phyloP scores from a whole-genome alignment of 2,888 invertebrate species.

The Pteria penguin region DNA sequence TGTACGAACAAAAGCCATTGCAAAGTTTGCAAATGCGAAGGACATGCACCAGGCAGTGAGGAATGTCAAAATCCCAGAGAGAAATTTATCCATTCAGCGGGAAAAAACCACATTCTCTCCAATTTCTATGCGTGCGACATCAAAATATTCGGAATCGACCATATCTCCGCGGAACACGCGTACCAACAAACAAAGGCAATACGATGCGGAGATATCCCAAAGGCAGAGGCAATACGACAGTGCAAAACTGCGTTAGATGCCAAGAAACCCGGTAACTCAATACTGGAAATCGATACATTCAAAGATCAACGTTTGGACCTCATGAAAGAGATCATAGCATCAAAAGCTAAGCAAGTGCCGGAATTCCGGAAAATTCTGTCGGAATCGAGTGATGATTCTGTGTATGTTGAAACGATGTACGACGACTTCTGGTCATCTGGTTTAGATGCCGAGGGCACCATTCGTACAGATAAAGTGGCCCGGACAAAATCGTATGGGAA shows the following conservation, averaged over 20 bases:
- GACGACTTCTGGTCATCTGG: too few species aligned
- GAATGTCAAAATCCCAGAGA: neutral
- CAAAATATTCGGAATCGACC: neutral
- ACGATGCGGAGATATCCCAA: neutral
- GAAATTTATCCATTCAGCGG: neutral
- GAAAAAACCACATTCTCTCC: neutral
- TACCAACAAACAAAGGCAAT: neutral
- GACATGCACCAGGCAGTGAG: neutral
- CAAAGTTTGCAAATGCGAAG: neutral
- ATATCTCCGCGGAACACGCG: neutral
- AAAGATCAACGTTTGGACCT: neutral
- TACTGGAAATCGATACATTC: neutral
- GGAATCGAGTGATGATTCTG: neutral
- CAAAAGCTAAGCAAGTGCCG: neutral
- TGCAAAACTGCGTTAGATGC: neutral
- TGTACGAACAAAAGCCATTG: neutral
- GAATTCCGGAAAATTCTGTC: neutral
- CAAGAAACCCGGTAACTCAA: neutral
- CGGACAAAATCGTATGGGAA: too few species aligned
- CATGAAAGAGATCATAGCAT: neutral
- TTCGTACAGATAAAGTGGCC: too few species aligned
- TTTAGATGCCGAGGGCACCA: too few species aligned
- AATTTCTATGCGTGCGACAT: neutral
- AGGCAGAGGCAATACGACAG: neutral
- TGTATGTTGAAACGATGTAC: neutral